phyloP scores from a whole-genome alignment of 2,888 invertebrate species.

The Andrena fulva region DNA sequence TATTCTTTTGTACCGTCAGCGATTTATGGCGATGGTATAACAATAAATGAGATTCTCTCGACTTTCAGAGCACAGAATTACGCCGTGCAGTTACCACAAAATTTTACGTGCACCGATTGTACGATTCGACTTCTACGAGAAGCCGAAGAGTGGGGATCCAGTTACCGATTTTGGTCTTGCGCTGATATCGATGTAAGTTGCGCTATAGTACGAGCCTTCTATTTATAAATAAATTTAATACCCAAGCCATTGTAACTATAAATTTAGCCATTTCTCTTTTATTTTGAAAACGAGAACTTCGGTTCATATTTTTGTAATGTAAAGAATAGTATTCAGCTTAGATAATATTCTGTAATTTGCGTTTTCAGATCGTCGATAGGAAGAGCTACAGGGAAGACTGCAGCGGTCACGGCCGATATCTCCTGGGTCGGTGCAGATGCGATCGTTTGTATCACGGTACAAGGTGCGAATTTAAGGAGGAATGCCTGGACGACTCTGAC shows the following conservation, averaged over 20 bases:
- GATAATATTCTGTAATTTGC: slow-evolving; percentile 2
- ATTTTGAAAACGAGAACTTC: neutral
- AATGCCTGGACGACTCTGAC: slow-evolving; percentile 93
- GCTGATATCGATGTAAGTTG: slow-evolving; percentile 94
- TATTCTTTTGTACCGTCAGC: neutral
- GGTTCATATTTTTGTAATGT: neutral
- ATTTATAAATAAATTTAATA: too few species aligned
- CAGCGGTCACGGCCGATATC: slow-evolving; percentile 93
- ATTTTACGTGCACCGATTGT: slow-evolving; percentile 95
- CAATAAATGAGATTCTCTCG: neutral
- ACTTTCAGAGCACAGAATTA: slow-evolving; percentile 92
- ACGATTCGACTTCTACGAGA: slow-evolving; percentile 95
- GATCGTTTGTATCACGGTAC: slow-evolving; percentile 92
- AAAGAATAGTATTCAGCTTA: too few species aligned
- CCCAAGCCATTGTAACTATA: too few species aligned
- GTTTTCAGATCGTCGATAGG: slow-evolving; percentile 84
- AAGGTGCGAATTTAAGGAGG: slow-evolving; percentile 95
- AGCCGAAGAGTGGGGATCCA: slow-evolving; percentile 95
- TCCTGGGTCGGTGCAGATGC: slow-evolving; percentile 92
- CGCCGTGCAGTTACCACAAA: slow-evolving; percentile 91
- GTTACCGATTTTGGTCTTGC: slow-evolving; percentile 97
- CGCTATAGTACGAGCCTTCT: neutral
- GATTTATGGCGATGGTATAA: neutral
- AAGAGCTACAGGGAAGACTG: slow-evolving; percentile 94
- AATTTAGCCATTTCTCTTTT: too few species aligned